These are phyloP conservation scores for Drosophila mauritiana DNA, from an alignment of 1,140 invertebrate species.

Conservation along the genomic window DNA sequence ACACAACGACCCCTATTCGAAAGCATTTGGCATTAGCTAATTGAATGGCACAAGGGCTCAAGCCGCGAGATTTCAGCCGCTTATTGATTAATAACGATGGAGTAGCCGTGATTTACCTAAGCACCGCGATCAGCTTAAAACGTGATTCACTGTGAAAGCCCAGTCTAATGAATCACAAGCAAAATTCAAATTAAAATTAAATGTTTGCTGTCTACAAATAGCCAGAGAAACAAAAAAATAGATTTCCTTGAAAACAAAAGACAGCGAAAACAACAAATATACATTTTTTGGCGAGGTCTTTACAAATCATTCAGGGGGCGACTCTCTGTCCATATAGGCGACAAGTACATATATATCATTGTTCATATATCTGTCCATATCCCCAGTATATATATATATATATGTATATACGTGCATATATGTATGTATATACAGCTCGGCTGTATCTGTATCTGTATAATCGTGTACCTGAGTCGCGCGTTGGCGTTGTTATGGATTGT, in stretches of 20 bases:
- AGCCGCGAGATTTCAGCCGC: constrained; percentile 3
- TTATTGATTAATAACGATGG: constrained; percentile 27
- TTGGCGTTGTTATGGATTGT: constrained; percentile 50
- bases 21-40: constrained; percentile 16
- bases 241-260: constrained; percentile 37
- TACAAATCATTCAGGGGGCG: constrained; percentile 35
- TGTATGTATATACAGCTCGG: no score
- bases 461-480: constrained; percentile 42
- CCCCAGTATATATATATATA: constrained; percentile 18
- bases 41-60: constrained; percentile 24
- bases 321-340: constrained; percentile 29
- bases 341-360: background rate
- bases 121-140: constrained; percentile 1
- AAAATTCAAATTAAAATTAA: constrained; percentile 25
- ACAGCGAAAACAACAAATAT: constrained; percentile 20
- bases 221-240: background rate
- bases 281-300: constrained; percentile 47
- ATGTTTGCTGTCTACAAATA: constrained; percentile 25
- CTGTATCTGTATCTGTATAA: constrained; percentile 23
- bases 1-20: background rate
- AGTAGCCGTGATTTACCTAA: constrained; percentile 1
- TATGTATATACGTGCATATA: background rate
- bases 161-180: constrained; percentile 24
- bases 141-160: constrained; percentile 27
- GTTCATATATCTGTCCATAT: constrained; percentile 15